Evolutionary conservation across 2,113 vertebrate genomes (phyloP), one percentile per base, ranked within the genome.

Genomic region (Asarcornis scutulata): DNA sequence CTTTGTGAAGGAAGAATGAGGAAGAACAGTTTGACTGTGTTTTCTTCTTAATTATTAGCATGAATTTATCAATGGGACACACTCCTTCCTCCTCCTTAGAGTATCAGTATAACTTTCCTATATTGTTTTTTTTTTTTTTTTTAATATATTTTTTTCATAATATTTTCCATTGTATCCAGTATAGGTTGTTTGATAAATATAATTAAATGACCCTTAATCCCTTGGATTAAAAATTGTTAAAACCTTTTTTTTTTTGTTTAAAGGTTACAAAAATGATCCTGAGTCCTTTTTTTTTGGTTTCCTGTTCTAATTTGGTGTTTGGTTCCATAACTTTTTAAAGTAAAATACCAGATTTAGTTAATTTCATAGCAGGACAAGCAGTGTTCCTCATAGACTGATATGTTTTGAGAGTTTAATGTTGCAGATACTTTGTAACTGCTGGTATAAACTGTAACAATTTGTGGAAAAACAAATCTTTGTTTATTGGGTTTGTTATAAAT

Each of bases 31-130:
- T 77, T 72, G 13, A 13, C 25, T 66, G 44, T 3, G 6, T 83
- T 77, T 91, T 89, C 34, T 69, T 69, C 64, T 13, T 72, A 20
- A 27, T 69, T 79, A 63, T 2, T 68, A 62, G 36, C 13, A 11
- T 7, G 3, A 67, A 40, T 7, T 77, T 44, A 20, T 23, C 64
- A 73, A 16, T 81, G 32, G 32, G 78, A 11, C 18, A 2, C 64
- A 5, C 11, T 91, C 27, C 25, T 72, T 23, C 16, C 42, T 66
- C 6, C 13, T 53, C 22, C 7, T 64, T 46, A 34, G 12, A 26
- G 20, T 72, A 75, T 85, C 52, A 59, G 12, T 38, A 32, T 86
- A 52, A 86, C 52, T 92, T 93, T 72, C 18, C 86, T 52, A 53
- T 91, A 7, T 8, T 44, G 17, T 44, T 44, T 44, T 44, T 40